Base-by-base conservation (phyloP, 2,797 vertebrate genomes). In the Philypnodon macrostomus region DNA sequence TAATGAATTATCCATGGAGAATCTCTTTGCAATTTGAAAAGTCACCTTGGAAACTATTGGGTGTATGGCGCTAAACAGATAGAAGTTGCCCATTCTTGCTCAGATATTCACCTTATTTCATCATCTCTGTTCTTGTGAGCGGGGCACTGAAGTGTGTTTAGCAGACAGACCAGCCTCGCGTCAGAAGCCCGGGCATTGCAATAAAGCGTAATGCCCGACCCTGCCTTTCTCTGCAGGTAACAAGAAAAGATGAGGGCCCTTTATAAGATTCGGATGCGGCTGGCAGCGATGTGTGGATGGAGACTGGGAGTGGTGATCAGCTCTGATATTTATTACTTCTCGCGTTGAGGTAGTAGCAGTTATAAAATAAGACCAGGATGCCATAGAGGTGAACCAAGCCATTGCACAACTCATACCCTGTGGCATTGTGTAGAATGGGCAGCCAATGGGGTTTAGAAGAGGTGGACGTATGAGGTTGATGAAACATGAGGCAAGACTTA, bases 1-100 rank as follows among this genome's bases (percentile, higher is more conserved):
- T 80, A 78, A 80, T 85, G 84, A 87, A 83, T 84, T 84, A 81
- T 82, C 84, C 75, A 79, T 76, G 62, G 78, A 74, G 70, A 79
- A 79, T 75, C 72, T 75, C 70, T 54, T 70, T 74, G 78, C 73
- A 80, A 77, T 83, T 80, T 61, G 52, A 78, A 84, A 84, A 86
- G 84, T 87, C 85, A 87, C 87, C 82, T 87, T 87, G 83, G 80
- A 86, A 87, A 83, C 82, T 79, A 79, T 83, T 81, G 80, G 77
- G 77, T 81, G 42, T 62, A 66, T 70, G 55, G 62, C 64, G 72
- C 74, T 68, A 68, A 77, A 79, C 66, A 61, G 70, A 76, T 61
- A 70, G 77, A 81, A 83, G 87, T 87, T 87, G 60, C 81, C 66
- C 63, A 33, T 79, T 86, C 81, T 88, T 87, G 80, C 87, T 73